Conservation (phyloP, 2,797 vertebrate genomes). For the Phylloscopus collybita region DNA sequence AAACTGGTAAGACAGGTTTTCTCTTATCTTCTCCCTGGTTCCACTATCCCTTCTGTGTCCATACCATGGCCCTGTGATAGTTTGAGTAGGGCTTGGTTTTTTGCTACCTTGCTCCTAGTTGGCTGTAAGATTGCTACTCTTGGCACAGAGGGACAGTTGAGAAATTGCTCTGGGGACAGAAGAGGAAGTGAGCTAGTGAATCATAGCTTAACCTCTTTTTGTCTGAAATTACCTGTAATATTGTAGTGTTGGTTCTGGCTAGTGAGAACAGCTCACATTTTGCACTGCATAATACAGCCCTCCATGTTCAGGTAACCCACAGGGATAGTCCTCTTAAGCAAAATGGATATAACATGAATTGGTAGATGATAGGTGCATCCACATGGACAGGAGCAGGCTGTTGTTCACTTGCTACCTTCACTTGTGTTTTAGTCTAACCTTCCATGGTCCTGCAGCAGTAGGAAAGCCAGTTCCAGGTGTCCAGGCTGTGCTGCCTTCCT, state of each 20-base stretch:
- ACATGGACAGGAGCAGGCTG: background rate
- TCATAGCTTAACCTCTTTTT: background rate
- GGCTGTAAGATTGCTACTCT: background rate
- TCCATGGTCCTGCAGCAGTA: background rate
- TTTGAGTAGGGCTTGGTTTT: background rate
- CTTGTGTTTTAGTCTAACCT: background rate
- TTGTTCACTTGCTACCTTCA: background rate
- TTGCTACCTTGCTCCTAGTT: background rate
- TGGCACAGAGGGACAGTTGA: background rate
- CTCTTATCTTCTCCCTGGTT: background rate
- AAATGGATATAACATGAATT: background rate
- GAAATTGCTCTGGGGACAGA: background rate
- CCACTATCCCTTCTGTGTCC: fast-evolving
- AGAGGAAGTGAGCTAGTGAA: background rate
- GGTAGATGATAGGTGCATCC: background rate
- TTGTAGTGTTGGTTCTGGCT: background rate
- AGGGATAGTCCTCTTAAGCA: background rate
- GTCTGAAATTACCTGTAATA: background rate
- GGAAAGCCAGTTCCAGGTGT: background rate
- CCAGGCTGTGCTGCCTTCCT: background rate
- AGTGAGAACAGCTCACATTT: background rate
- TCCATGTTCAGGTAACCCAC: background rate
- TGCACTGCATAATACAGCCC: background rate
- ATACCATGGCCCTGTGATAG: fast-evolving
- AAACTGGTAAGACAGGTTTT: background rate